phyloP scores from a whole-genome alignment of 2,113 vertebrate genomes.

The Chionis minor region DNA sequence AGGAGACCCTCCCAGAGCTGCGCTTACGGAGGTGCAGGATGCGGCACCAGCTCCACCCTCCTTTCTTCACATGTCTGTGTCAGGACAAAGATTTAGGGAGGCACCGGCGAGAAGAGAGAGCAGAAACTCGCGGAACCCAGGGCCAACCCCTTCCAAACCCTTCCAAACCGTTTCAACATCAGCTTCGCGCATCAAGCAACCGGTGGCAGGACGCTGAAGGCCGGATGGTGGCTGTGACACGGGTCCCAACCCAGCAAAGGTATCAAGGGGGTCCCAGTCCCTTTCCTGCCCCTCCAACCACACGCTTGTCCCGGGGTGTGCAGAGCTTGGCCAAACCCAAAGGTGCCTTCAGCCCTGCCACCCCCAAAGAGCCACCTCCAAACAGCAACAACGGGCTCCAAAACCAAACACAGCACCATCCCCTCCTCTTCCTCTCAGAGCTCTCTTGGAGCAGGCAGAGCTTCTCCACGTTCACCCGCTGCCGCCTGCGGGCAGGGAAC shows the following conservation, averaged over 20 bases:
- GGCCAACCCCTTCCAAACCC: not conserved
- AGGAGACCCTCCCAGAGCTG: not conserved
- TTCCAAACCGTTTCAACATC: not conserved
- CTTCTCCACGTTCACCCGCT: not conserved
- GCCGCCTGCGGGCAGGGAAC: not conserved
- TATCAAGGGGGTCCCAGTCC: not conserved
- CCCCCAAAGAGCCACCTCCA: not conserved
- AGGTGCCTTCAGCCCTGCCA: not conserved
- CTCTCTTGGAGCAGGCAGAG: not conserved
- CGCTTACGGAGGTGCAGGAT: not conserved
- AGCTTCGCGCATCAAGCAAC: not conserved
- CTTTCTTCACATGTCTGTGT: not conserved
- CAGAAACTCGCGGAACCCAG: rapidly evolving
- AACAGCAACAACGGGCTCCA: not conserved
- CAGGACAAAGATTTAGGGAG: conserved; percentile 60
- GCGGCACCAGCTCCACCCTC: conserved; percentile 58
- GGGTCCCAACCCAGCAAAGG: not conserved
- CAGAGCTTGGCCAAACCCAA: not conserved
- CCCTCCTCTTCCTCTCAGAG: not conserved
- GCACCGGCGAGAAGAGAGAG: not conserved
- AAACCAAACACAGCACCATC: not conserved
- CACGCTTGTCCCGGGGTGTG: rapidly evolving
- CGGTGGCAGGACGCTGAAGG: not conserved
- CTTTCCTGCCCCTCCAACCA: not conserved
- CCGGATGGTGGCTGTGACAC: not conserved